Evolutionary conservation across 2,888 invertebrate species (phyloP).

Genomic region (Drosophila quasianomalipes): DNA sequence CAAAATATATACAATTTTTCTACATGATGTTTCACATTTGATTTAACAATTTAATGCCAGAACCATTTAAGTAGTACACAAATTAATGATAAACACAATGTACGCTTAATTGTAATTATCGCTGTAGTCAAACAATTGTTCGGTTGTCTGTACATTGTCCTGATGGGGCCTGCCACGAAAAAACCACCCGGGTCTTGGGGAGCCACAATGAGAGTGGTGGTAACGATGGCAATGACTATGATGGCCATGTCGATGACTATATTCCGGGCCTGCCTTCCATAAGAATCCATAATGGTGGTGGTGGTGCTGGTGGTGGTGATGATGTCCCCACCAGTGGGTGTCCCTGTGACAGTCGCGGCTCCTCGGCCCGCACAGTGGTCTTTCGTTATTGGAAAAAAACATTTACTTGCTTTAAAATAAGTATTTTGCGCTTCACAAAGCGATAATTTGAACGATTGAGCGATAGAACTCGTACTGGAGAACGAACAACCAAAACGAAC

Average conservation of each 20-base stretch:
- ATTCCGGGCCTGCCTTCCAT: neutral
- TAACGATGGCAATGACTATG: slow-evolving; percentile 6
- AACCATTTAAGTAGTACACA: slow-evolving; percentile 28
- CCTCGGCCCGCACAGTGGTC: neutral
- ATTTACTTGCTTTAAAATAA: neutral
- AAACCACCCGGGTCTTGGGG: slow-evolving; percentile 11
- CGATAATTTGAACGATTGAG: slow-evolving; percentile 15
- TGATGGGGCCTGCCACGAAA: slow-evolving; percentile 7
- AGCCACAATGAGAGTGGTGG: slow-evolving; percentile 2
- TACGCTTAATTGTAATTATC: slow-evolving; percentile 37
- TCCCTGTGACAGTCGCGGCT: slow-evolving; percentile 5
- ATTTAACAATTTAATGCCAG: neutral
- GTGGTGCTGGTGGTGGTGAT: slow-evolving; percentile 3
- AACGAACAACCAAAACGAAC: neutral
- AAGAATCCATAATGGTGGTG: neutral
- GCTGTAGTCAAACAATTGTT: slow-evolving; percentile 21
- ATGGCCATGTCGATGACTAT: neutral
- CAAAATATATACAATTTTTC: neutral
- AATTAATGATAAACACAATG: slow-evolving; percentile 26
- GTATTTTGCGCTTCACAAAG: neutral
- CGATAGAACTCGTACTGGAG: slow-evolving; percentile 20
- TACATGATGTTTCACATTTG: neutral
- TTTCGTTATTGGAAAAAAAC: slow-evolving; percentile 13
- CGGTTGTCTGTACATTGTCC: neutral
- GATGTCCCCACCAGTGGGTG: neutral